Base-by-base conservation (phyloP, 2,888 invertebrate species). In the Macrosoma leucophasiata region DNA sequence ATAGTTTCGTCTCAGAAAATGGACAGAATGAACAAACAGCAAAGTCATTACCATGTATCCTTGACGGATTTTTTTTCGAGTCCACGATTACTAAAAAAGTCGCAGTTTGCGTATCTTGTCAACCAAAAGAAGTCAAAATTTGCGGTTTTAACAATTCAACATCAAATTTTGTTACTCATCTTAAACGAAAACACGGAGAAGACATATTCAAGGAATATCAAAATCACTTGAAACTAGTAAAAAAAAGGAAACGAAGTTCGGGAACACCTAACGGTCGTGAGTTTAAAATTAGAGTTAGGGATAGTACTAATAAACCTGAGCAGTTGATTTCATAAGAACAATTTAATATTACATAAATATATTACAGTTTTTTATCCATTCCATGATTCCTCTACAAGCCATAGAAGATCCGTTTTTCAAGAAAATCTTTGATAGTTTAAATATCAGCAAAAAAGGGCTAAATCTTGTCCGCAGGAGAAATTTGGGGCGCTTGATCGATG, bases 101-200 rank as follows among this genome's bases (percentile, higher is more conserved):
- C 13, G 37, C 15, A 17, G 14, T 29, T 13, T 37, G 37, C 29
- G 10, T n/a, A 11, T 25, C 18, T 8, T 32, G 32, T 18, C 28
- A 5, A 18, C 36, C 36, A 29, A 37, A 41, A 31, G 18, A 31
- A 28, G 31, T 36, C 7, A 37, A 25, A 41, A 34, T 36, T 20
- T 17, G 13, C 14, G 40, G 40, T 27, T 33, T 31, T 28, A 18
- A 34, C 12, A 27, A 33, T 34, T 35, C 25, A 3, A 37, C 37
- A 22, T 41, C 41, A 7, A 36, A 40, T 28, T 40, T 40, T 36
- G 29, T 36, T 13, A 40, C 26, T 20, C 36, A 40, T 14, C 39
- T 40, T 9, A 36, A 40, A 30, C 25, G 39, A 36, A 40, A 11
- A 33, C 39, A 40, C 10, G 36, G 36, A 18, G 26, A 35, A 30